These are phyloP conservation scores for Drosophila sordidula DNA, from an alignment of 2,888 invertebrate species.

Conservation along the genomic window DNA sequence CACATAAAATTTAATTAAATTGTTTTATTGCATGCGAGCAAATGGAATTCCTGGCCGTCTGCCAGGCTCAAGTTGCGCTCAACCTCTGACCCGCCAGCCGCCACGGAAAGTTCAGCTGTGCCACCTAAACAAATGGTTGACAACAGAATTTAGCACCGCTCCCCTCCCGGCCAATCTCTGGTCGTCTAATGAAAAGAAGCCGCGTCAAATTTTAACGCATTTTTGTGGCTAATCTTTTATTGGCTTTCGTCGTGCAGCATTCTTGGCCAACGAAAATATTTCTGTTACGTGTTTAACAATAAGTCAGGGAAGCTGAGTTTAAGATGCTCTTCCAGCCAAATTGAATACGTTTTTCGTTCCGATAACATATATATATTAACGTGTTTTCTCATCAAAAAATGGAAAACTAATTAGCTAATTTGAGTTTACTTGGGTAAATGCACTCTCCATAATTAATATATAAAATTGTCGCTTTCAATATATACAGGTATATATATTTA, in stretches of 20 bases:
- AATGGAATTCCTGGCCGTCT: slow-evolving; percentile 60
- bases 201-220: slow-evolving; percentile 44
- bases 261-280: background rate
- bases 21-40: slow-evolving; percentile 72
- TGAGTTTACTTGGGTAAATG: background rate
- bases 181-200: slow-evolving; percentile 51
- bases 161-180: background rate
- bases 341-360: background rate
- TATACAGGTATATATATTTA: background rate
- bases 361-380: background rate
- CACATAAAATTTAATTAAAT: slow-evolving; percentile 79
- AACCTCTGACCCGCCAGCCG: slow-evolving; percentile 1
- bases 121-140: slow-evolving; percentile 25
- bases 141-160: slow-evolving; percentile 10
- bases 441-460: background rate
- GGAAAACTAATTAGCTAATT: no score
- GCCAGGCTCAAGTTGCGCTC: slow-evolving; percentile 22
- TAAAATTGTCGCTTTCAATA: background rate
- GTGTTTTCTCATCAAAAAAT: no score
- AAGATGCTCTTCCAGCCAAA: slow-evolving; percentile 6
- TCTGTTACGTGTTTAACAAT: background rate
- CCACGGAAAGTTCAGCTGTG: background rate
- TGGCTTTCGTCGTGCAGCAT: slow-evolving; percentile 42
- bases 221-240: slow-evolving; percentile 66
- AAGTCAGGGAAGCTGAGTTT: background rate